Conservation (phyloP, 2,113 vertebrate genomes). For the Sceloporus undulatus region DNA sequence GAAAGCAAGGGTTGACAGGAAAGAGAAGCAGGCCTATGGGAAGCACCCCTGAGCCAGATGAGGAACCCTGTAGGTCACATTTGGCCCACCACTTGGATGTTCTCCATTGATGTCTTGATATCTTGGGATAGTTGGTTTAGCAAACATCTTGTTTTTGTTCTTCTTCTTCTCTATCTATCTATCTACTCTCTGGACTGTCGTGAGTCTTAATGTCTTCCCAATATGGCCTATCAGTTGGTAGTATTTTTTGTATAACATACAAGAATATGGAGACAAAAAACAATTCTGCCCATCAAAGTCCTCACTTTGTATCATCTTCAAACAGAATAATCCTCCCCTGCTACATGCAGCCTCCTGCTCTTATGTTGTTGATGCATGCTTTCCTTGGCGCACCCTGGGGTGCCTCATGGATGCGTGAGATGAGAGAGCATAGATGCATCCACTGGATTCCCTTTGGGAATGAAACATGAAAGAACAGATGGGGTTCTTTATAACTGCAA, state of each 20-base stretch:
- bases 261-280: background rate
- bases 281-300: background rate
- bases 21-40: too few relatives aligned
- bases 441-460: background rate
- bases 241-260: background rate
- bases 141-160: background rate
- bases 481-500: background rate
- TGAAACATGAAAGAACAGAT: background rate
- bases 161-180: too few relatives aligned
- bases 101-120: too few relatives aligned
- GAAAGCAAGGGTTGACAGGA: too few relatives aligned
- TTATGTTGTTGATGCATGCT: background rate
- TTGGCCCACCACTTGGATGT: too few relatives aligned
- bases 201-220: background rate
- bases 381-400: too few relatives aligned
- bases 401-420: background rate
- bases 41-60: too few relatives aligned
- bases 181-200: background rate
- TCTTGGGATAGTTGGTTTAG: conserved; percentile 20
- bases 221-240: background rate
- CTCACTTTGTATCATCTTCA: background rate
- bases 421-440: background rate
- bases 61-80: too few relatives aligned
- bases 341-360: too few relatives aligned
- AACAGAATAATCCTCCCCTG: background rate